phyloP scores from a whole-genome alignment of 2,888 invertebrate species.

The Acrobasis consociella region DNA sequence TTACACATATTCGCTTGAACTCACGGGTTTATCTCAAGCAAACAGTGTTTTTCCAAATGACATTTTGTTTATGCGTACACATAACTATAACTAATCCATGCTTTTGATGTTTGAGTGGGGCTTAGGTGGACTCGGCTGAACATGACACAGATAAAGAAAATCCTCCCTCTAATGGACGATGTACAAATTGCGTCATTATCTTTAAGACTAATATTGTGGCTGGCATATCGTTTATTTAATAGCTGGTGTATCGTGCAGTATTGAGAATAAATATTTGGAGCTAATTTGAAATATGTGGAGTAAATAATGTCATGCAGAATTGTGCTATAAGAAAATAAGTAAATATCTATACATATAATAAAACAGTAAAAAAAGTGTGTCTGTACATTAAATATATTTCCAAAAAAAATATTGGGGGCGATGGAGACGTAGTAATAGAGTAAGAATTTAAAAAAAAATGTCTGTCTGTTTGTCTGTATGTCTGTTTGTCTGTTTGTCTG shows the following conservation, averaged over 20 bases:
- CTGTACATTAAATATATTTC: too few relatives aligned
- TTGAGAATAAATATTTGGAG: too few relatives aligned
- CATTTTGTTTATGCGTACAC: not conserved
- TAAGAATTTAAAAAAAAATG: too few relatives aligned
- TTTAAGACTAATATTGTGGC: not conserved
- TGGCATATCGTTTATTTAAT: not conserved
- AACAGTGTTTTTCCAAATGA: not conserved
- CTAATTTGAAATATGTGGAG: too few relatives aligned
- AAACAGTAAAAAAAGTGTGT: too few relatives aligned
- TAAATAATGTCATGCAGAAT: too few relatives aligned
- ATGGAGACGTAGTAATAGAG: too few relatives aligned
- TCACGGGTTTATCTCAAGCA: not conserved
- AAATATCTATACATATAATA: too few relatives aligned
- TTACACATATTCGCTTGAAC: not conserved
- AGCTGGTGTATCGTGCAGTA: not conserved
- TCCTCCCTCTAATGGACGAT: conserved; percentile 16
- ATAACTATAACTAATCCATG: not conserved
- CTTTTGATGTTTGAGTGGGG: not conserved
- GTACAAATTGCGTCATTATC: not conserved
- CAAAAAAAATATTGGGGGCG: too few relatives aligned
- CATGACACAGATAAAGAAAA: conserved; percentile 23
- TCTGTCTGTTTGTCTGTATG: too few relatives aligned
- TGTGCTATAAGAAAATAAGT: too few relatives aligned
- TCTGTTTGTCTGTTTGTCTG: too few relatives aligned
- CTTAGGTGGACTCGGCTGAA: not conserved